A percentile compares a stretch with the other conserved stretches of the same genome.
Evolutionary conservation across 2,113 vertebrate genomes (phyloP).

Genomic region (Spilogale gracilis): DNA sequence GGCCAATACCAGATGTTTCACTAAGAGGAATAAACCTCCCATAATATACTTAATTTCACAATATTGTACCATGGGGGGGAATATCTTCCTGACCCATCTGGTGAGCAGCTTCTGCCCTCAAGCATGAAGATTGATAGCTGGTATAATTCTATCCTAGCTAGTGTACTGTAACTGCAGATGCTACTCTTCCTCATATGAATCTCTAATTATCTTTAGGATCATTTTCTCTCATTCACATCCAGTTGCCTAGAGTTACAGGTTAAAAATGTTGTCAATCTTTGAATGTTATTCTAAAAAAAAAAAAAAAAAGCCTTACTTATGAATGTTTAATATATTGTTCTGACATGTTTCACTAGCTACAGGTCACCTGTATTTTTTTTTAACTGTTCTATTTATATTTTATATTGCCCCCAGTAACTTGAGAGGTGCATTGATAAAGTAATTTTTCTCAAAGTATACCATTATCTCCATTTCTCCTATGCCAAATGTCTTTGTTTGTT

Average conservation of each 20-base stretch:
- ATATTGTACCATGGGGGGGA: not conserved
- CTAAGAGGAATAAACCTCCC: conserved; percentile 66
- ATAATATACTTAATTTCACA: conserved; percentile 67
- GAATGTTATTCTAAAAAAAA: not conserved
- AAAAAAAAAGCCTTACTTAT: not conserved
- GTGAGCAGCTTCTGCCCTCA: conserved; percentile 49
- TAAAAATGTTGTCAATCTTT: not conserved
- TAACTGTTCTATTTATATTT: not conserved
- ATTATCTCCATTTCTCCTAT: not conserved
- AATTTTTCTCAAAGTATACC: not conserved
- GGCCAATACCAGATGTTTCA: conserved; percentile 68
- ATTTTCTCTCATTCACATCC: conserved; percentile 26
- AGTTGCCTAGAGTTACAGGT: conserved; percentile 25
- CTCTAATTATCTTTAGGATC: conserved; percentile 38
- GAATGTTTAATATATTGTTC: not conserved
- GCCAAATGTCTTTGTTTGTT: conserved; percentile 41
- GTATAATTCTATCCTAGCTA: not conserved
- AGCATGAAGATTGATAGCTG: conserved; percentile 51
- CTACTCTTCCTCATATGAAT: not conserved
- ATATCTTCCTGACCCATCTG: conserved; percentile 72
- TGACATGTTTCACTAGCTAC: not conserved
- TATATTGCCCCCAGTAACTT: not conserved
- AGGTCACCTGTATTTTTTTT: not conserved
- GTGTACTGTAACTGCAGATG: not conserved
- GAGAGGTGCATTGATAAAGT: not conserved